Base-by-base conservation (phyloP, 2,113 vertebrate species). In the Vidua chalybeata region DNA sequence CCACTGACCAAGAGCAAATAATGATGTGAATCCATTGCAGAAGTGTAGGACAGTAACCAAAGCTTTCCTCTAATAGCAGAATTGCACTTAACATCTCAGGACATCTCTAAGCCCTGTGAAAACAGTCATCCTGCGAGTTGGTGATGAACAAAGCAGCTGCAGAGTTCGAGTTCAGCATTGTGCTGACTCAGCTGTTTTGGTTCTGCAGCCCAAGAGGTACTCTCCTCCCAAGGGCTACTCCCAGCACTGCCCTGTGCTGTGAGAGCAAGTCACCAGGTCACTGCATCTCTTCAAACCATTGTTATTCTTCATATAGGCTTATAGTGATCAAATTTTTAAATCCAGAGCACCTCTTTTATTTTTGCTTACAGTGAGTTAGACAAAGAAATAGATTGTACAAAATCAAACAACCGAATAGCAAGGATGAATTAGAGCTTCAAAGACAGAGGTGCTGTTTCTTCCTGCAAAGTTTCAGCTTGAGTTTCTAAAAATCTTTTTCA, bases 81-180 rank as follows among this genome's bases (percentile, higher is more conserved):
- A 19, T 79, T 94, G 43, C 3, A 0, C 33, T 43, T 49, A 37
- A 41, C n/a, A 20, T 79, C 37, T 82, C 33, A 43, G 28, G 39
- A 37, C 28, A 24, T 39, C 26, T 58, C 48, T 55, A 0, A 54
- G 51, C 31, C 77, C 31, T 30, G 31, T 1, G 5, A 48, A 85
- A 87, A 26, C 15, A 15, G 24, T 4, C 7, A 21, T 69, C 52
- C 77, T 51, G 35, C 2, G 1, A 84, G 31, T 5, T 27, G 16
- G 48, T 21, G 26, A 13, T 33, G 51, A 77, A 27, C 4, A 10
- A 37, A 48, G 75, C 20, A 46, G 79, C 39, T 69, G 54, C 59
- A 30, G 63, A 79, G 46, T 15, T 64, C 0, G 3, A 43, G 18
- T 19, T 59, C 7, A 31, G 39, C 6, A 0, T 52, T 66, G n/a